Base-by-base conservation (phyloP, 2,797 vertebrate species). In the Arnoldichthys spilopterus region DNA sequence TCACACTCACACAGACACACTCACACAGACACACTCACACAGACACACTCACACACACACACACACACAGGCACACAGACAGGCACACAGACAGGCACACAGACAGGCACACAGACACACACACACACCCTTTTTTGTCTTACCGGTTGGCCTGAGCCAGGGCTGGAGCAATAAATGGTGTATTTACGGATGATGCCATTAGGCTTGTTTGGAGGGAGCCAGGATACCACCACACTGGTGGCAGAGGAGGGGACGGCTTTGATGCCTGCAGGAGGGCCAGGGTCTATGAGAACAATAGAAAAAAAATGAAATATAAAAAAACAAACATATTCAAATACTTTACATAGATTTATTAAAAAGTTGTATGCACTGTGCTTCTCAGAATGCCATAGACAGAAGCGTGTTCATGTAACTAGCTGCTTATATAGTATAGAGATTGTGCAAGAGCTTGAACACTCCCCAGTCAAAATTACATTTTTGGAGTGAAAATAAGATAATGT, bases 91-190 rank as follows among this genome's bases (percentile, higher is more conserved):
- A 61, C 4, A 62, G 4, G 1, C 40, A 64, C 40, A 34, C 16
- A 69, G 13, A 37, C 16, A 49, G 26, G 18, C 5, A 45, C 34
- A 26, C 59, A 30, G 9, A 61, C 72, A 62, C n/a, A 49, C 40
- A 66, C 81, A 77, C 72, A 18, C 13, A 80, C 83, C 82, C 86
- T 89, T 85, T 64, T 66, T 5, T 32, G 77, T 67, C 96, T 89
- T 90, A 99, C 98, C 87, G 97, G 97, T 92, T 99, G 98, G 79
- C 96, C 96, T 1, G 96, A 98, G 62, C 97, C 97, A 0, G 96
- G 97, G 90, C 96, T 98, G 89, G 96, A 98, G 93, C 97, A 98
- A 93, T 98, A 99, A 93, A 99, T 99, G 90, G 97, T 99, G 91
- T 99, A 99, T 80, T 99, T 99, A 84, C 97, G 95, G 90, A 99